phyloP scores from a whole-genome alignment of 2,113 vertebrate species.

The Chaenocephalus aceratus region DNA sequence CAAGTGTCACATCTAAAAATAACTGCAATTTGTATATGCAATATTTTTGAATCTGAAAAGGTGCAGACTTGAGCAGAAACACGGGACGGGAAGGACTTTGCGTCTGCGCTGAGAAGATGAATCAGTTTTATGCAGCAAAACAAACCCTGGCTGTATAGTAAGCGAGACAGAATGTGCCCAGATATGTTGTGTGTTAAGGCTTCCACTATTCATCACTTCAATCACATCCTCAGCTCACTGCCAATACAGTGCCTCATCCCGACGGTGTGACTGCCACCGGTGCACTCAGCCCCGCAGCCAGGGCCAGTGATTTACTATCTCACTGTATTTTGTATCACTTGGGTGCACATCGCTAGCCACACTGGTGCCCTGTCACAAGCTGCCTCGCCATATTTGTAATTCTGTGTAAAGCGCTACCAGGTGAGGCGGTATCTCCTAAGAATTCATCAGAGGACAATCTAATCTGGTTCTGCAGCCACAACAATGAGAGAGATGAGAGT shows the following conservation, averaged over 20 bases:
- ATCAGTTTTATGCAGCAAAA: slow-evolving; percentile 59
- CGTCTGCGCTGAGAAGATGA: slow-evolving; percentile 57
- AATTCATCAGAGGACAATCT: slow-evolving; percentile 64
- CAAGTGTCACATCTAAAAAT: slow-evolving; percentile 14
- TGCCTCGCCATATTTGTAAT: slow-evolving; percentile 70
- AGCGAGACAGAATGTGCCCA: slow-evolving; percentile 52
- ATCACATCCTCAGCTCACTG: slow-evolving; percentile 62
- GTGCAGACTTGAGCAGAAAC: slow-evolving; percentile 35
- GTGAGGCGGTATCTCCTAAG: slow-evolving; percentile 51
- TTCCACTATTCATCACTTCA: slow-evolving; percentile 73
- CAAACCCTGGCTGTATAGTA: slow-evolving; percentile 50
- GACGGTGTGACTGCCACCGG: slow-evolving; percentile 55
- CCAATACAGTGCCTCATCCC: slow-evolving; percentile 64
- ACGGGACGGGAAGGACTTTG: slow-evolving; percentile 25
- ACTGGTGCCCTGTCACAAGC: slow-evolving; percentile 60
- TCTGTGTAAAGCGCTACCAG: slow-evolving; percentile 57
- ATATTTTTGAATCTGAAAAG: slow-evolving; percentile 45
- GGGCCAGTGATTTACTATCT: slow-evolving; percentile 77
- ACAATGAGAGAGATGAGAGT: slow-evolving; percentile 56
- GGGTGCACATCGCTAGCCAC: slow-evolving; percentile 66
- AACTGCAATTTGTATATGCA: not conserved
- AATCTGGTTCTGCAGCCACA: slow-evolving; percentile 50
- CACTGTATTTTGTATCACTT: slow-evolving; percentile 71
- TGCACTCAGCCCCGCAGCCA: slow-evolving; percentile 58
- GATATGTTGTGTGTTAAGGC: slow-evolving; percentile 66